Base-by-base conservation (phyloP, 2,888 invertebrate genomes). In the Nemapogon koenigi region DNA sequence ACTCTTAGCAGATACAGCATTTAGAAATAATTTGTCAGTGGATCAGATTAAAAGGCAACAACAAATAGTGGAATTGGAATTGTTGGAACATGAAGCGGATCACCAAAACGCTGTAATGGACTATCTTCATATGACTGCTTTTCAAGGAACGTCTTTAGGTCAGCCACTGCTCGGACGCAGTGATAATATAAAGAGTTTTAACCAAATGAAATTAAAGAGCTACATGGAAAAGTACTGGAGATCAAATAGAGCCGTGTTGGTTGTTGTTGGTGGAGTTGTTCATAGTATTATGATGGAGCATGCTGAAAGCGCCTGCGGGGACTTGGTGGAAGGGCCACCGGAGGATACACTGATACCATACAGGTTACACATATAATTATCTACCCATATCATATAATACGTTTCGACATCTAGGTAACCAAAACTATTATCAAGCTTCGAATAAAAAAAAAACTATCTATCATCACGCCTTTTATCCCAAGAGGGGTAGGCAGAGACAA, bases 211-310 rank as follows among this genome's bases (percentile, higher is more conserved):
- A 51, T 80, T 98, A 37, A 69, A 84, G 13, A 68, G 83, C 10
- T 97, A 96, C 62, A 84, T 97, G 46, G 83, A 81, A 38, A 85
- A 84, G 38, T 90, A 93, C 61, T 97, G 97, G 70, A 90, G 91
- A 55, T 92, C 94, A 1, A 83, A 89, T 4, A 83, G 96, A 45
- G 92, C 96, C 62, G 94, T 97, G 1, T 73, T 99, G 39, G 90
- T 93, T n/a, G 94, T 90, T 16, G 93, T 96, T 37, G 97, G 94
- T 44, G 94, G 94, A 28, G 88, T 98, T 0, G 83, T 88, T 46
- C 98, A 99, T 57, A 83, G 88, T 1, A 70, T 85, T 42, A 11
- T 33, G 3, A 18, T 18, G 2, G 14, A 19, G 7, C 6, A 13
- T 4, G 1, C 84, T 91, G 38, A 78, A 98, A 39, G 85, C 89